phyloP scores from a whole-genome alignment of 2,888 invertebrate species.

The Diaphora mendica region DNA sequence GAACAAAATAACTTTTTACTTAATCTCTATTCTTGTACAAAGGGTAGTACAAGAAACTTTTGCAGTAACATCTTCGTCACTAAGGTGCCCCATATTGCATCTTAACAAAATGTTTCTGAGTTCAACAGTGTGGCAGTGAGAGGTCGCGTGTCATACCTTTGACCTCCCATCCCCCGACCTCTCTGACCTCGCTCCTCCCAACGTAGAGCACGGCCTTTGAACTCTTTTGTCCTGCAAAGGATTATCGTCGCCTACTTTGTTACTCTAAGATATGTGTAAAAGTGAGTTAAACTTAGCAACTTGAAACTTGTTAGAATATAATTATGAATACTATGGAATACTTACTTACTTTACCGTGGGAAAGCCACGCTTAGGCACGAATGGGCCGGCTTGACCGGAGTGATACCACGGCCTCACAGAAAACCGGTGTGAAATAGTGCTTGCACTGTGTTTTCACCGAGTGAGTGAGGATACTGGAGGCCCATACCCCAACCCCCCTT shows the following conservation, averaged over 20 bases:
- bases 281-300: neutral
- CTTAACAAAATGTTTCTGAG: slow-evolving; percentile 17
- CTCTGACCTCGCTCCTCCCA: neutral
- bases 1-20: too few relatives aligned
- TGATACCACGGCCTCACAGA: too few relatives aligned
- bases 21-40: too few relatives aligned
- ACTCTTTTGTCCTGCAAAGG: neutral
- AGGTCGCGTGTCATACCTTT: slow-evolving; percentile 18
- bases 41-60: neutral
- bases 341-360: too few relatives aligned
- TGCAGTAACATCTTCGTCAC: neutral
- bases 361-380: too few relatives aligned
- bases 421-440: too few relatives aligned
- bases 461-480: too few relatives aligned
- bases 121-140: neutral
- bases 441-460: too few relatives aligned
- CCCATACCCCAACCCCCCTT: too few relatives aligned
- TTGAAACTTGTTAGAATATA: neutral
- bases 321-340: too few relatives aligned
- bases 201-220: neutral
- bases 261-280: neutral
- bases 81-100: slow-evolving; percentile 29
- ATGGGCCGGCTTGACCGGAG: too few relatives aligned
- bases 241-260: neutral
- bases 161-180: slow-evolving; percentile 1